A percentile compares a stretch with the other conserved stretches of the same genome.
These are phyloP conservation scores for Drosophila pseudoananassae DNA, from an alignment of 1,140 invertebrate genomes.

Conservation along the genomic window DNA sequence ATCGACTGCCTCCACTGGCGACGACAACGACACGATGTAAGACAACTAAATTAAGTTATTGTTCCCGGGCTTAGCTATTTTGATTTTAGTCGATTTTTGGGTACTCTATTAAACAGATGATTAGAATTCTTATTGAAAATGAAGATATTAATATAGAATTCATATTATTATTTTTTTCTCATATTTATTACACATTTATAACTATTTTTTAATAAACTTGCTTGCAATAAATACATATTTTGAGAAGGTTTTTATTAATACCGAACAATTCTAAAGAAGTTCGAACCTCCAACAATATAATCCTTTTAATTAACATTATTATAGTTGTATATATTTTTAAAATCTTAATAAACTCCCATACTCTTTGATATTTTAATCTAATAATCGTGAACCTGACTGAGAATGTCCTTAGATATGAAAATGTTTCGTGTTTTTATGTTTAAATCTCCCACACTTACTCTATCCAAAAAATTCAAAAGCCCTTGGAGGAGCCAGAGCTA, in stretches of 20 bases:
- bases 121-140: background rate
- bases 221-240: too few species aligned
- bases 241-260: too few species aligned
- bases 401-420: constrained; percentile 33
- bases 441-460: constrained; percentile 36
- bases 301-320: too few species aligned
- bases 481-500: constrained; percentile 1
- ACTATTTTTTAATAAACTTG: too few species aligned
- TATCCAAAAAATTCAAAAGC: constrained; percentile 25
- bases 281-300: too few species aligned
- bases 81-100: background rate
- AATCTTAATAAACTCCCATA: background rate
- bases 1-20: constrained; percentile 39
- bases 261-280: too few species aligned
- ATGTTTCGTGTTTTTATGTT: background rate
- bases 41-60: constrained; percentile 82
- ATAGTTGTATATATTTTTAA: too few species aligned
- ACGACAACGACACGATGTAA: constrained; percentile 74
- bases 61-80: constrained; percentile 31
- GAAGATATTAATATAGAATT: too few species aligned
- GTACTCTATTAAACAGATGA: background rate
- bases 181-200: too few species aligned
- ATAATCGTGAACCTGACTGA: constrained; percentile 13
- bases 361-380: constrained; percentile 11
- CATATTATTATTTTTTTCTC: too few species aligned